Conservation (phyloP, 1,140 invertebrate genomes). For the Stratiolaelaps scimitus region DNA sequence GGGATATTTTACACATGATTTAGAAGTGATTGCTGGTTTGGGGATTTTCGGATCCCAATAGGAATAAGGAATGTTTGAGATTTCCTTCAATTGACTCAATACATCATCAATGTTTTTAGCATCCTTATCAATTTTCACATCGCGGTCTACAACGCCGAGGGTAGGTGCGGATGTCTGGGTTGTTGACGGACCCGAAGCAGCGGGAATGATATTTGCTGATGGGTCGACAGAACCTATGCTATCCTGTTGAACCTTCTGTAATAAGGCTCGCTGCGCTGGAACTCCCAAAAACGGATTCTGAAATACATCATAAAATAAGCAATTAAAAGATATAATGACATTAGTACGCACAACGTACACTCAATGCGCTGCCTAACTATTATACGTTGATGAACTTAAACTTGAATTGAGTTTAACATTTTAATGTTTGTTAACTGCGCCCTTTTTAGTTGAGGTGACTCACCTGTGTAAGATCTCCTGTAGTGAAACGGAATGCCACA, state of each 20-base stretch:
- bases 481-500: constrained; percentile 37
- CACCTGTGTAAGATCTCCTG: constrained; percentile 26
- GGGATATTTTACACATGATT: constrained; percentile 62
- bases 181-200: constrained; percentile 33
- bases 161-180: constrained; percentile 46
- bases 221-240: constrained; percentile 38
- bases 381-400: no score
- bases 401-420: constrained; percentile 28
- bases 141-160: constrained; percentile 38
- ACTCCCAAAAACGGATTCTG: constrained; percentile 53
- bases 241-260: constrained; percentile 57
- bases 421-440: constrained; percentile 32
- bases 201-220: constrained; percentile 34
- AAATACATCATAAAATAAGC: constrained; percentile 34
- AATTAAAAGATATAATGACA: no score
- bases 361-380: no score
- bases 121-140: constrained; percentile 37
- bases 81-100: not conserved
- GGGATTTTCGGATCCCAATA: constrained; percentile 63
- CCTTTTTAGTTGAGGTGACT: constrained; percentile 28
- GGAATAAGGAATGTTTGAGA: constrained; percentile 58
- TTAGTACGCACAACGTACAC: no score
- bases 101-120: not conserved
- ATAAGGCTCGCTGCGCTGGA: constrained; percentile 54
- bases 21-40: constrained; percentile 53